phyloP scores from a whole-genome alignment of 1,140 invertebrate genomes.

The Drosophila sp. region DNA sequence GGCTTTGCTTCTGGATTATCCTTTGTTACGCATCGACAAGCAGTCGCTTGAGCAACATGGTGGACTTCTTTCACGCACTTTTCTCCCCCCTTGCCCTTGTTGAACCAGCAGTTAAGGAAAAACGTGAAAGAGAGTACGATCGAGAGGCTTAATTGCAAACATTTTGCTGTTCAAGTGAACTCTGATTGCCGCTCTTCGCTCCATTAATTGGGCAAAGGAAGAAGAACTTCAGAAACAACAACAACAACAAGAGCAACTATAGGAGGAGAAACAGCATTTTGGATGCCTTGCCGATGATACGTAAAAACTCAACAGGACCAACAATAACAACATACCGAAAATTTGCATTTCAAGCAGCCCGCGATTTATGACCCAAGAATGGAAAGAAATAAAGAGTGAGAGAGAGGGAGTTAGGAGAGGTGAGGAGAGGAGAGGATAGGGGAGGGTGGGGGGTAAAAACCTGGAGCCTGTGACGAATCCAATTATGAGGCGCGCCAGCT shows the following conservation, averaged over 20 bases:
- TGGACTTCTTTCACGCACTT: constrained; percentile 50
- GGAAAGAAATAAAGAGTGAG: neutral
- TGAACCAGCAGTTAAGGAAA: neutral
- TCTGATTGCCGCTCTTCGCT: constrained; percentile 58
- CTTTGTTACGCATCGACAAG: constrained; percentile 78
- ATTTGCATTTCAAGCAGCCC: constrained; percentile 79
- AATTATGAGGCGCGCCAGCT: constrained; percentile 79
- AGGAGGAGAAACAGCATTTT: constrained; percentile 61
- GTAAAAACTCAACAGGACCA: constrained; percentile 30
- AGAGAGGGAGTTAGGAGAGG: neutral
- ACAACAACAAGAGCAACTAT: constrained; percentile 20
- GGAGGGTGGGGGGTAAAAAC: neutral
- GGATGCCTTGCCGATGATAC: constrained; percentile 77
- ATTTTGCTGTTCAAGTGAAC: constrained; percentile 72
- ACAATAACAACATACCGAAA: constrained; percentile 53
- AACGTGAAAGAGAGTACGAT: constrained; percentile 24
- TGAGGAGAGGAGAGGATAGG: neutral
- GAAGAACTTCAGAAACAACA: constrained; percentile 1
- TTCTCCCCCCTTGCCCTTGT: constrained; percentile 13
- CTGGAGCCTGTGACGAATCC: constrained; percentile 67
- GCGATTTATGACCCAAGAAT: constrained; percentile 66
- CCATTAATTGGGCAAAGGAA: constrained; percentile 46
- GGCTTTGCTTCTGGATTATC: constrained; percentile 64
- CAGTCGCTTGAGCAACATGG: constrained; percentile 52
- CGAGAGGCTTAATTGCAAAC: constrained; percentile 68